Percentiles rank a stretch among this genome's conserved stretches.
These are phyloP conservation scores for Lycocorax pyrrhopterus DNA, from an alignment of 2,113 vertebrate species.

Conservation along the genomic window DNA sequence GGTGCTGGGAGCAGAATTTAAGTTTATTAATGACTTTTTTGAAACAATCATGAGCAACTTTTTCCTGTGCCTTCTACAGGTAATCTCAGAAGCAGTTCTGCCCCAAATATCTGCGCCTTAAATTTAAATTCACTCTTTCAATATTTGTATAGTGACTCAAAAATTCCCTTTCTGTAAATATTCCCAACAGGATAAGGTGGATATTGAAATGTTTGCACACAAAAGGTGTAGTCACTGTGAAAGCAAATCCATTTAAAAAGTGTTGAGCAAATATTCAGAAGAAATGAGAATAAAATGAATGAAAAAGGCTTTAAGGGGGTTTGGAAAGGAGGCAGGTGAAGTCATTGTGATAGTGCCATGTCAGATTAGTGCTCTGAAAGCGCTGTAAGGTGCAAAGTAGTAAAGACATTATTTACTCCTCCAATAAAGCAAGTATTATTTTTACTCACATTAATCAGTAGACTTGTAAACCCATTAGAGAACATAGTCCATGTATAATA, in stretches of 20 bases:
- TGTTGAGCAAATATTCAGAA: slow-evolving; percentile 43
- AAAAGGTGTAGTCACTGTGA: slow-evolving; percentile 46
- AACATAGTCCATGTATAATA: slow-evolving; percentile 8
- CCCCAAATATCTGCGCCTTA: not conserved
- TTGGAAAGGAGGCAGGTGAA: slow-evolving; percentile 44
- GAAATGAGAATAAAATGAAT: slow-evolving; percentile 35
- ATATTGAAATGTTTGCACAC: slow-evolving; percentile 50
- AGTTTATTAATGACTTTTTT: not conserved
- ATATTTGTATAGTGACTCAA: slow-evolving; percentile 28
- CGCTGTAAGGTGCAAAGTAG: not conserved
- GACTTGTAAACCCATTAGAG: slow-evolving; percentile 33
- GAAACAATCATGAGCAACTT: not conserved
- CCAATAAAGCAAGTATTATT: slow-evolving; percentile 11
- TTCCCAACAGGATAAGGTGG: slow-evolving; percentile 28
- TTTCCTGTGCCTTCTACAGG: not conserved
- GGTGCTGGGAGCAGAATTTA: not conserved
- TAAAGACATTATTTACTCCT: slow-evolving; percentile 16
- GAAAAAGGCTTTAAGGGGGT: not conserved
- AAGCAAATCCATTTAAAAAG: slow-evolving; percentile 49
- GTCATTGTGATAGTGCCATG: slow-evolving; percentile 47
- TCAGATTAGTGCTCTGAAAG: slow-evolving; percentile 49
- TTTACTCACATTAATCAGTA: slow-evolving; percentile 48
- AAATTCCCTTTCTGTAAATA: slow-evolving; percentile 50
- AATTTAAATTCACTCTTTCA: slow-evolving; percentile 26
- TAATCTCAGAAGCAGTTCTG: not conserved